Evolutionary conservation across 2,888 invertebrate genomes (phyloP).

Genomic region (Diadromus collaris): DNA sequence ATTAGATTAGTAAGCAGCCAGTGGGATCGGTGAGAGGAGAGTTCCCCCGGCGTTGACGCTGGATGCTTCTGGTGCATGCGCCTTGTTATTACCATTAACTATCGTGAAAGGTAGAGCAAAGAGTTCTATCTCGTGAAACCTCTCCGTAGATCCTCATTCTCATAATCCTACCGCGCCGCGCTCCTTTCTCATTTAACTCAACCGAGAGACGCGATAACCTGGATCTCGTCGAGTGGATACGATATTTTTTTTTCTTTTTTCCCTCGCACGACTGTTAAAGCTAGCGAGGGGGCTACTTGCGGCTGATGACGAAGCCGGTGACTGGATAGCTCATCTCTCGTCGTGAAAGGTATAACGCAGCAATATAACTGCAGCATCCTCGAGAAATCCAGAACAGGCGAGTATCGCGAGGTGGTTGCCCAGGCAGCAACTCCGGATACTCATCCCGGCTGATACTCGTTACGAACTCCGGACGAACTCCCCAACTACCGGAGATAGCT

Average conservation of each 20-base stretch:
- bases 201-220: constrained; percentile 41
- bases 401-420: constrained; percentile 26
- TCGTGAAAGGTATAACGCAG: constrained; percentile 35
- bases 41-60: background rate
- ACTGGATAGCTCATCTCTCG: constrained; percentile 21
- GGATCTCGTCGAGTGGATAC: constrained; percentile 32
- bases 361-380: constrained; percentile 47
- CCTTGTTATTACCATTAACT: constrained; percentile 48
- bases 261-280: constrained; percentile 12
- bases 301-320: background rate
- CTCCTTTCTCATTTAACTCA: constrained; percentile 33
- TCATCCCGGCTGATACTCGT: constrained; percentile 15
- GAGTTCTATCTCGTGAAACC: constrained; percentile 31
- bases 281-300: constrained; percentile 22
- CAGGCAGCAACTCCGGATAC: constrained; percentile 22
- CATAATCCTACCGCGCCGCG: constrained; percentile 20
- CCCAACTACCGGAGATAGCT: background rate
- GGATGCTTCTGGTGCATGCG: constrained; percentile 24
- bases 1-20: constrained; percentile 45
- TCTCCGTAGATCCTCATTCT: constrained; percentile 39
- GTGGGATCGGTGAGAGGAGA: constrained; percentile 20
- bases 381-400: constrained; percentile 61
- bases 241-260: background rate
- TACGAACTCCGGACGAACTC: constrained; percentile 17
- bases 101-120: constrained; percentile 59